A percentile compares a stretch with the other conserved stretches of the same genome.
phyloP scores from a whole-genome alignment of 2,113 vertebrate species.

The Sander vitreus region DNA sequence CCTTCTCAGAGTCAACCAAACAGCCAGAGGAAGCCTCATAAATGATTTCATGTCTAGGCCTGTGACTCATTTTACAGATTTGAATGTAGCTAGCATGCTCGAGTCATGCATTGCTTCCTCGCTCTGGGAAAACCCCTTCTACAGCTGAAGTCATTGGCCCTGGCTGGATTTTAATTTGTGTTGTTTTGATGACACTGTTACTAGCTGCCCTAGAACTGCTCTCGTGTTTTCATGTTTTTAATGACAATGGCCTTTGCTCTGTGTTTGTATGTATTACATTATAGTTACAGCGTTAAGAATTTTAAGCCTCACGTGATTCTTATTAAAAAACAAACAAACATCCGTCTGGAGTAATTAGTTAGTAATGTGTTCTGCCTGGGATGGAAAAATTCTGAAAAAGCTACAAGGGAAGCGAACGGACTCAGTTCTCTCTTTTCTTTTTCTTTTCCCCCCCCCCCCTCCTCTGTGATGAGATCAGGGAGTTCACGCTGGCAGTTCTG shows the following conservation, averaged over 20 bases:
- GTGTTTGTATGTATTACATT: constrained; percentile 4
- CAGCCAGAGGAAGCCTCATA: constrained; percentile 61
- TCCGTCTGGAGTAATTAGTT: background rate
- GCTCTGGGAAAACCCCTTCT: constrained; percentile 54
- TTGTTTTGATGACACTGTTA: constrained; percentile 30
- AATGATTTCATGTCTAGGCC: constrained; percentile 72
- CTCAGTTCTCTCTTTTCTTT: background rate
- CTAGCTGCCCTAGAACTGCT: background rate
- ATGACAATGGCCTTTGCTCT: constrained; percentile 18
- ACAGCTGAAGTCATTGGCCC: constrained; percentile 39
- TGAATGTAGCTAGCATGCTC: constrained; percentile 1
- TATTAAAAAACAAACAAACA: background rate
- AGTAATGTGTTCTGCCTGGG: background rate
- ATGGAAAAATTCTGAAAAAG: constrained; percentile 29
- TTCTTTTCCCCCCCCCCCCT: too few species aligned
- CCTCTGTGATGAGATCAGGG: constrained; percentile 60
- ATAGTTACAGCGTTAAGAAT: background rate
- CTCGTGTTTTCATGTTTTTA: background rate
- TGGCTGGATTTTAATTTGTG: constrained; percentile 36
- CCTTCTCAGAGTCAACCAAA: constrained; percentile 51
- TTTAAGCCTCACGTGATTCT: background rate
- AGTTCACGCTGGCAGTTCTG: constrained; percentile 52
- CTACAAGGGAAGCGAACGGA: constrained; percentile 3
- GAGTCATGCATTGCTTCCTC: constrained; percentile 30
- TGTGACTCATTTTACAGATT: constrained; percentile 64